phyloP scores from a whole-genome alignment of 1,140 invertebrate genomes.

The Drosophila sulfurigaster region DNA sequence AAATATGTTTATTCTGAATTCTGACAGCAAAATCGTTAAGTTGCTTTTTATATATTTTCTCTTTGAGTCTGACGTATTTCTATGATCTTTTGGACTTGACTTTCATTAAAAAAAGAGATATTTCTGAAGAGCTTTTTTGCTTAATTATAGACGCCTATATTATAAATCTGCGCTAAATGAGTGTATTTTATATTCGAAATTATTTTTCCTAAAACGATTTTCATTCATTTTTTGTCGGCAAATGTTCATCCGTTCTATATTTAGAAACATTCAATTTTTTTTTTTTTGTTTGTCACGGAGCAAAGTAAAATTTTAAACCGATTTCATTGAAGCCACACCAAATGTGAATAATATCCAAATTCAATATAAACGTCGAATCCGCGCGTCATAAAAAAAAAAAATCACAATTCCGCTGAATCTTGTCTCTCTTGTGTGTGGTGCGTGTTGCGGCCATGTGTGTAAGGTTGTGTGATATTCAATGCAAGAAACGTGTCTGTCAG shows the following conservation, averaged over 20 bases:
- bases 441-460: not conserved
- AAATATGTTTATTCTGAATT: constrained; percentile 22
- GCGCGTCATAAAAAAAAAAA: constrained; percentile 56
- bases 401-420: constrained; percentile 51
- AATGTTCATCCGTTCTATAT: constrained; percentile 42
- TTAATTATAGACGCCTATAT: no score
- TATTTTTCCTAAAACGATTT: not conserved
- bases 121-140: not conserved
- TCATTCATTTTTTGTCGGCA: constrained; percentile 14
- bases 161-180: no score
- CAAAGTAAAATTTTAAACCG: constrained; percentile 29
- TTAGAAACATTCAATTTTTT: constrained; percentile 33
- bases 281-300: constrained; percentile 14
- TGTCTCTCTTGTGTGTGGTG: not conserved
- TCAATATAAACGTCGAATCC: constrained; percentile 69
- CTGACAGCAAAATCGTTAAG: not conserved
- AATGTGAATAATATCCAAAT: constrained; percentile 58
- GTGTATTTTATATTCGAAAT: not conserved
- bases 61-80: not conserved
- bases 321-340: constrained; percentile 12
- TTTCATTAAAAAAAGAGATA: not conserved
- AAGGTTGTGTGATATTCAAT: constrained; percentile 58
- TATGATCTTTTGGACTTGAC: no score
- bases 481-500: constrained; percentile 70
- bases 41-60: constrained; percentile 6